Evolutionary conservation across 2,888 invertebrate genomes (phyloP).

Genomic region (Habroteleia sp.): DNA sequence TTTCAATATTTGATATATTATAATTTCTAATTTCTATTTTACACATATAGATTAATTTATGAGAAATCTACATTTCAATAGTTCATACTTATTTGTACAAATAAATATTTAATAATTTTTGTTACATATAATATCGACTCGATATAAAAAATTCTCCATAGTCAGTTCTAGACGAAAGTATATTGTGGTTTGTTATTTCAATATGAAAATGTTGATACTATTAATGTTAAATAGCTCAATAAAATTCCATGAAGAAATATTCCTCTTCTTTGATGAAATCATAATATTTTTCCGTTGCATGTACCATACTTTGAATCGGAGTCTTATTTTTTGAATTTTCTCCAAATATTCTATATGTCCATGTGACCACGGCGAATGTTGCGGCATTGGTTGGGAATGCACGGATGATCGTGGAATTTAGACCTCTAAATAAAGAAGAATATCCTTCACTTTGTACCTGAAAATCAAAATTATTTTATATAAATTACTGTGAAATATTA

Average conservation of each 20-base stretch:
- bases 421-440: slow-evolving; percentile 87
- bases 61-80: too few species aligned
- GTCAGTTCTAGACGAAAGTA: slow-evolving; percentile 18
- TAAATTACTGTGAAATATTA: neutral
- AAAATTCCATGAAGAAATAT: slow-evolving; percentile 45
- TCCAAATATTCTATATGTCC: slow-evolving; percentile 85
- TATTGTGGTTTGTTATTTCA: slow-evolving; percentile 17
- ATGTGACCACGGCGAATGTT: slow-evolving; percentile 93
- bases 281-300: slow-evolving; percentile 22
- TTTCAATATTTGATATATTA: too few species aligned
- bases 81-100: too few species aligned
- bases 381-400: slow-evolving; percentile 97
- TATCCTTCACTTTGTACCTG: slow-evolving; percentile 86
- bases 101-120: too few species aligned
- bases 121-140: slow-evolving; percentile 11
- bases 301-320: slow-evolving; percentile 14
- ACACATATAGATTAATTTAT: too few species aligned
- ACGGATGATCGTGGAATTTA: slow-evolving; percentile 89
- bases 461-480: slow-evolving; percentile 1
- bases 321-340: slow-evolving; percentile 36
- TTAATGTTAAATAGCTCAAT: slow-evolving; percentile 27
- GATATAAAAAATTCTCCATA: slow-evolving; percentile 13
- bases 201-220: slow-evolving; percentile 36
- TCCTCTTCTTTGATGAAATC: slow-evolving; percentile 48
- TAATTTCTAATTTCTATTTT: too few species aligned